Evolutionary conservation across 1,140 invertebrate genomes (phyloP), one percentile per base, ranked within the genome.

Genomic region (Campoletis sonorensis): DNA sequence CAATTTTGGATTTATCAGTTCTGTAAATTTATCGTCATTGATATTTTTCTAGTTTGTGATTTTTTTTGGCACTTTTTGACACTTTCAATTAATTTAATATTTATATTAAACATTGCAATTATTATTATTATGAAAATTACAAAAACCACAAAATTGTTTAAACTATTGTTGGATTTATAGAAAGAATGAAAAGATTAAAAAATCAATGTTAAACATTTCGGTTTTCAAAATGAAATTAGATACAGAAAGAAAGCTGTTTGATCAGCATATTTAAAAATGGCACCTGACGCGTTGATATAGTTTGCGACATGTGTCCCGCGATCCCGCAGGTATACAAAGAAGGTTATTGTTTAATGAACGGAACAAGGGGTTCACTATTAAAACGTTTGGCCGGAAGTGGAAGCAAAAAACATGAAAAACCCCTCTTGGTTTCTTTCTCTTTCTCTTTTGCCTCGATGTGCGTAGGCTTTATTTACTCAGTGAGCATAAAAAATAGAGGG

Each of bases 371-470:
- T 27, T 78, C 76, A 67, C 76, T 78, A 78, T 78, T 64, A 33
- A 67, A 78, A 33, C 76, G 76, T 58, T 61, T 78, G 76, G 76
- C 76, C 76, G 76, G 76, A 78, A 78, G 76, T 78, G 76, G 33
- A 49, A 23, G 23, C 0, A 23, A 78, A 78, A 67, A 33, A 33
- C 16, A 23, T 21, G 13, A 33, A 33, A 70, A 13, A 15, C 4
- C 73, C 30, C 73, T 61, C 75, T 30, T 15, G 26, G 26, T 30
- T 27, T 26, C 7, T 23, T 10, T 23, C 4, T 11, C 61, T 64
- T 16, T 64, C n/a, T 64, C n/a, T 13, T 4, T 5, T 15, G 26
- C 21, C 23, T n/a, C n/a, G n/a, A n/a, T 64, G 49, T 61, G 49
- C n/a, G 51, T 4, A n/a, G 37, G 33, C 70, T 70, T 64, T 78